Conservation (phyloP, 1,140 invertebrate genomes). For the Heliconius eleuchia region DNA sequence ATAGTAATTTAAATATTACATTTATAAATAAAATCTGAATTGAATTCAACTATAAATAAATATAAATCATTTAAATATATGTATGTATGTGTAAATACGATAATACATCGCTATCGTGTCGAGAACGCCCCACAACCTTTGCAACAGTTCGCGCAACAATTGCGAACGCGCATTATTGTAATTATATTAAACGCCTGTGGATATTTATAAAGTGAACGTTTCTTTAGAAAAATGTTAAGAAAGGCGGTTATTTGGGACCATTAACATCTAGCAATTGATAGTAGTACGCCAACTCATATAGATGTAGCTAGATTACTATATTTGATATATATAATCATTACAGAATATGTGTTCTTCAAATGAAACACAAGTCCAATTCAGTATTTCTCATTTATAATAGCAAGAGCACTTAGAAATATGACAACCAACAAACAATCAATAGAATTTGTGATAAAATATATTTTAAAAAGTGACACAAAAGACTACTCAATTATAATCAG, state of each 20-base stretch:
- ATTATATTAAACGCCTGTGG: conserved; percentile 30
- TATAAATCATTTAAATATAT: neutral
- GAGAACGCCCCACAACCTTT: conserved; percentile 29
- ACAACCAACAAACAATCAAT: no score
- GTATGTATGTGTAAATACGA: neutral
- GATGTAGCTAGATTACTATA: neutral
- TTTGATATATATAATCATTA: neutral
- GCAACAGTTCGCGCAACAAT: conserved; percentile 31
- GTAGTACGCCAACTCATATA: neutral
- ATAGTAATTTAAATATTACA: no score
- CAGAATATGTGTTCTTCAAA: no score
- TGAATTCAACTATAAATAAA: neutral
- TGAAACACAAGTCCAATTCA: no score
- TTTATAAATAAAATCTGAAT: neutral
- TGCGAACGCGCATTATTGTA: conserved; percentile 33
- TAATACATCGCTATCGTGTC: conserved; percentile 25
- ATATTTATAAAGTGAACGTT: conserved; percentile 26
- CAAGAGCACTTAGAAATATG: no score
- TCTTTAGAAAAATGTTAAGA: conserved; percentile 21
- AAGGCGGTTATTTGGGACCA: conserved; percentile 12
- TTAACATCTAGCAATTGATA: neutral
- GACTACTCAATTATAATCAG: no score
- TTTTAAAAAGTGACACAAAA: no score
- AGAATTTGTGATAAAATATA: no score
- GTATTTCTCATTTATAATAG: no score